Conservation (phyloP, 1,140 invertebrate genomes). For the Dysdera silvatica region DNA sequence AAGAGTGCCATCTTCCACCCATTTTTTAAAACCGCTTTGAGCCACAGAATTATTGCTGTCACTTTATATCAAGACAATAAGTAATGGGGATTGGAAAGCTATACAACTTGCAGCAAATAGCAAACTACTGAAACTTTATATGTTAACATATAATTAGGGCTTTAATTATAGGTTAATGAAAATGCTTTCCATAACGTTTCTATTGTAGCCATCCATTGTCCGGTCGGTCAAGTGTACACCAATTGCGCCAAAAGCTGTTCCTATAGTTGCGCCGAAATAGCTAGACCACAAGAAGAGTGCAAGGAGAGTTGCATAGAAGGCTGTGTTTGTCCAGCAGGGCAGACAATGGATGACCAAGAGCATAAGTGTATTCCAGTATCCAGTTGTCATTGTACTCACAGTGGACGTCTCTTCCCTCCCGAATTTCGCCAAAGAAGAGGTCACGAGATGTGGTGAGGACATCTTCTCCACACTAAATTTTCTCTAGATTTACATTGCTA, state of each 20-base stretch:
- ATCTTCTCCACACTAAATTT: background rate
- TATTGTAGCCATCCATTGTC: slow-evolving; percentile 59
- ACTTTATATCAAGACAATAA: too few species aligned
- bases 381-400: slow-evolving; percentile 65
- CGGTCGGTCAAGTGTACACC: slow-evolving; percentile 66
- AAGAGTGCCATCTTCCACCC: too few species aligned
- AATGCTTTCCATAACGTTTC: background rate
- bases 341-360: slow-evolving; percentile 55
- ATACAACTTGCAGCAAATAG: too few species aligned
- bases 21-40: too few species aligned
- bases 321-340: slow-evolving; percentile 71
- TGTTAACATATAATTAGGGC: too few species aligned
- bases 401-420: slow-evolving; percentile 61
- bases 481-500: background rate
- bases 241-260: slow-evolving; percentile 66
- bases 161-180: too few species aligned
- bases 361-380: slow-evolving; percentile 62
- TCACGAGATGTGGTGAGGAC: slow-evolving; percentile 23
- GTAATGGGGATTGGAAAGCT: too few species aligned
- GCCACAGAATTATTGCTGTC: too few species aligned
- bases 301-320: slow-evolving; percentile 68
- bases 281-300: slow-evolving; percentile 48
- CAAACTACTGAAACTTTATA: too few species aligned
- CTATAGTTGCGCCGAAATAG: slow-evolving; percentile 60
- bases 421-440: slow-evolving; percentile 41